Evolutionary conservation across 1,140 invertebrate species (phyloP).

Genomic region (Lepidurus couesii): DNA sequence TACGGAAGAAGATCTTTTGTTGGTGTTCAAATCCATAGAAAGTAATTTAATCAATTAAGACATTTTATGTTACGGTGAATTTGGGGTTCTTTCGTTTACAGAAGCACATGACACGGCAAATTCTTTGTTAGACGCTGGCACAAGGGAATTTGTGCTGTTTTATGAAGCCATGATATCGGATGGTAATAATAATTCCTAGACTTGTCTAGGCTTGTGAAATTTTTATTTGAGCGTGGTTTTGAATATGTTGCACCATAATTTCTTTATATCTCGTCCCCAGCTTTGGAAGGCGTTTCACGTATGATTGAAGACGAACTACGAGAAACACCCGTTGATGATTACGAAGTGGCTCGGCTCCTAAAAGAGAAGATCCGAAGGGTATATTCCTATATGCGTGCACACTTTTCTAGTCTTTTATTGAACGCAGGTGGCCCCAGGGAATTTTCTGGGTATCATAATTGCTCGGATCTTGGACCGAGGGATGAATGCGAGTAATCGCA

Average conservation of each 20-base stretch:
- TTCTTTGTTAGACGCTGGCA: neutral
- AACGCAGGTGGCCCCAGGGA: neutral
- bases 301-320: neutral
- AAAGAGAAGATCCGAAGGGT: neutral
- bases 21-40: neutral
- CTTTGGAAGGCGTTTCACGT: neutral
- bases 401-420: neutral
- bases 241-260: neutral
- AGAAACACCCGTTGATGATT: neutral
- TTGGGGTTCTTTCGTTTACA: neutral
- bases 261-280: neutral
- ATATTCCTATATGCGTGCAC: neutral
- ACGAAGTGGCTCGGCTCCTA: neutral
- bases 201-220: too few species aligned
- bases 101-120: neutral
- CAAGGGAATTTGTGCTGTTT: neutral
- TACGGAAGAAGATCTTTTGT: neutral
- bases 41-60: neutral
- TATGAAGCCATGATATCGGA: slow-evolving; percentile 18
- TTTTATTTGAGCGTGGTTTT: neutral
- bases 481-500: neutral
- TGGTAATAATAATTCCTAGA: neutral
- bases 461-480: neutral
- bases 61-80: neutral
- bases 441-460: neutral